These are phyloP conservation scores for Oryzias celebensis DNA, from an alignment of 2,113 vertebrate species.

Conservation along the genomic window DNA sequence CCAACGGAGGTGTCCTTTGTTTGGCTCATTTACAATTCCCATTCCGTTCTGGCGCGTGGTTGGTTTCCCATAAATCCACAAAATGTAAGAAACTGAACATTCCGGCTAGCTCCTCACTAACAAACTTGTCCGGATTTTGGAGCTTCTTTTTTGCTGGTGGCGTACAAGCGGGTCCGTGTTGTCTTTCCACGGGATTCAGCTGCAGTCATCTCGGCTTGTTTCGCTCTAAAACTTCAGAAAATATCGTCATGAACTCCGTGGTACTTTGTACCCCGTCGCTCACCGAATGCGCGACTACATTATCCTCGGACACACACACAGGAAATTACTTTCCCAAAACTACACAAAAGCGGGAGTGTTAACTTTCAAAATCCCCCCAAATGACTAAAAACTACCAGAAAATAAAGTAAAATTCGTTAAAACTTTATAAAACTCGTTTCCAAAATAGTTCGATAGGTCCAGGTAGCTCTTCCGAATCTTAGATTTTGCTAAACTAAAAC, in stretches of 20 bases:
- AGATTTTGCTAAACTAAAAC: too few species aligned
- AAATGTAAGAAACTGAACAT: background rate
- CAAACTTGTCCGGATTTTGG: conserved; percentile 22
- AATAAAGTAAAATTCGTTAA: background rate
- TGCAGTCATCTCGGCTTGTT: conserved; percentile 45
- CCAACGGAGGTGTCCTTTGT: conserved; percentile 66
- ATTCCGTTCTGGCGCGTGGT: conserved; percentile 8
- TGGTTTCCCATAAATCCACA: background rate
- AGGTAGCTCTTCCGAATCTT: too few species aligned
- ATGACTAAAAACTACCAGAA: background rate
- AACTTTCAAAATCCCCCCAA: background rate
- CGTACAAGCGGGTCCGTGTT: conserved; percentile 31
- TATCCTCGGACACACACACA: conserved; percentile 16
- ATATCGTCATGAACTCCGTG: conserved; percentile 10
- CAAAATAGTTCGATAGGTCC: too few species aligned
- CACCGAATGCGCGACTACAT: conserved; percentile 5
- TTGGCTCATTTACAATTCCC: conserved; percentile 48
- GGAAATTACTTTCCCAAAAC: conserved; percentile 28
- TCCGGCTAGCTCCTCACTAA: conserved; percentile 1
- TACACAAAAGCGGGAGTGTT: conserved; percentile 10
- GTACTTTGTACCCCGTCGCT: background rate
- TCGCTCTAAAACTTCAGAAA: conserved; percentile 41
- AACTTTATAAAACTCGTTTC: too few species aligned
- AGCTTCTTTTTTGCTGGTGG: conserved; percentile 63
- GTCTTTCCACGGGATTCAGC: conserved; percentile 40